Evolutionary conservation across 1,140 invertebrate genomes (phyloP), one percentile per base, ranked within the genome.

Genomic region (Druon quercuslanigerum): DNA sequence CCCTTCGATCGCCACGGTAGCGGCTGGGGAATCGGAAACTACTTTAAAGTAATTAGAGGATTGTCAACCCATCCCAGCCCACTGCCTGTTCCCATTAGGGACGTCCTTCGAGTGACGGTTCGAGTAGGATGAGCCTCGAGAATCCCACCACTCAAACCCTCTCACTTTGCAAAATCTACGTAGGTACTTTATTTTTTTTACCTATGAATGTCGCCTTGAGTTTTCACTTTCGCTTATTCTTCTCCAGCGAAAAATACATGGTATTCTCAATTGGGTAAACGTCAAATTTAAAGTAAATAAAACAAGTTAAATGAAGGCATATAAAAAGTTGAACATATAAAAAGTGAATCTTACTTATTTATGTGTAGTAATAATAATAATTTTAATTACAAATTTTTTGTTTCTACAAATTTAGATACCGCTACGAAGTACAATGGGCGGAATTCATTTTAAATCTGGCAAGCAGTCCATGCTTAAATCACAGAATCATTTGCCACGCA

Each of bases 11-110:
- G 75, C 71, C 79, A 79, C 76, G 70, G 75, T 74, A 75, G 74
- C 79, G 74, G 78, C 82, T 81, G 81, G 84, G 85, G 86, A 87
- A 89, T 89, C 82, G 85, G 82, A 87, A 90, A 90, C 88, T 90
- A 89, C 88, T 90, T 90, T 90, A 88, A 90, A 90, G 88, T 90
- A 90, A 90, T 90, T 90, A 90, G 88, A 87, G 87, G 85, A 90
- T 89, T 89, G 87, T 90, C 88, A 90, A 87, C 83, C 85, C 83
- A 87, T 86, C 79, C 84, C 82, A 78, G 79, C 79, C 77, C 78
- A 82, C 80, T 87, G 87, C 84, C 82, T 85, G 85, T 87, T 89
- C 82, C 89, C 87, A 89, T 90, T 87, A 90, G 85, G 84, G 84
- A 84, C 84, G 81, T 86, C 83, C 84, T 82, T 88, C 87, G 82